These are phyloP conservation scores for Marasmarcha lunaedactyla DNA, from an alignment of 2,888 invertebrate species.

Conservation along the genomic window DNA sequence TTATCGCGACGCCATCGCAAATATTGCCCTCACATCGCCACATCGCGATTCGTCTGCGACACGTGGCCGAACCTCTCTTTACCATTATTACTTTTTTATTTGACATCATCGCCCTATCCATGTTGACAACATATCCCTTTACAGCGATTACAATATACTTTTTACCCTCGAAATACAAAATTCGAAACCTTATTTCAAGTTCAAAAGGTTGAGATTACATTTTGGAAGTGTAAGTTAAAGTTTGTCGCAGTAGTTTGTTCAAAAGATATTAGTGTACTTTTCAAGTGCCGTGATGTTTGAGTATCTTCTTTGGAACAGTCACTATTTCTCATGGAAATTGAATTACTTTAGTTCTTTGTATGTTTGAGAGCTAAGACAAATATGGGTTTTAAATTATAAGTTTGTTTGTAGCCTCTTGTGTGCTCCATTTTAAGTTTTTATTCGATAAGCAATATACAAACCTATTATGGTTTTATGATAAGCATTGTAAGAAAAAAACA, in stretches of 20 bases:
- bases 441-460: no score
- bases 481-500: no score
- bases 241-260: constrained; percentile 41
- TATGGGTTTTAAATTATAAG: no score
- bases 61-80: constrained; percentile 37
- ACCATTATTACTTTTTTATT: constrained; percentile 64
- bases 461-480: no score
- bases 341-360: constrained; percentile 22
- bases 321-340: constrained; percentile 46
- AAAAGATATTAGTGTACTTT: constrained; percentile 44
- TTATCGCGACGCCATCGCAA: constrained; percentile 52
- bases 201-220: not conserved
- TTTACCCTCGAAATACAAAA: not conserved
- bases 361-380: no score
- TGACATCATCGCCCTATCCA: constrained; percentile 46
- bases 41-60: constrained; percentile 25
- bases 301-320: constrained; percentile 33
- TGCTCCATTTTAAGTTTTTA: no score
- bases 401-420: no score
- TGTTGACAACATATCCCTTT: constrained; percentile 60
- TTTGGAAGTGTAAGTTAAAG: constrained; percentile 3
- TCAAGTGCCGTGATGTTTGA: constrained; percentile 40
- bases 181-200: constrained; percentile 2
- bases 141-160: constrained; percentile 12
- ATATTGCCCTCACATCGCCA: constrained; percentile 4